These are phyloP conservation scores for Mystacides longicornis DNA, from an alignment of 2,888 invertebrate genomes.

Conservation along the genomic window DNA sequence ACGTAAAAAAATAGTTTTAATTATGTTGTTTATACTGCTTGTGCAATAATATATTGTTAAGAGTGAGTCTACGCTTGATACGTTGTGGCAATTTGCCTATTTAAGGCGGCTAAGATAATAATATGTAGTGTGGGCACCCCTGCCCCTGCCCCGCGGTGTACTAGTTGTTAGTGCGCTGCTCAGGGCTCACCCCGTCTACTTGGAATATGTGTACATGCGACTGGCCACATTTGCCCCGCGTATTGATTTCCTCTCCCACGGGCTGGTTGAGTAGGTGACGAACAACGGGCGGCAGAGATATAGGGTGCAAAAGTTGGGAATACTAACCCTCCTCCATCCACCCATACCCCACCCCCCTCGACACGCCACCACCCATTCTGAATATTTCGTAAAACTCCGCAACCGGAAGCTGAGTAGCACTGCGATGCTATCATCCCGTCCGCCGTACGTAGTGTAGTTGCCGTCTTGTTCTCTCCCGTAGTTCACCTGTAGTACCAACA, in stretches of 20 bases:
- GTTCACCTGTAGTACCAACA: slow-evolving; percentile 6
- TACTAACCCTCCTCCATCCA: slow-evolving; percentile 6
- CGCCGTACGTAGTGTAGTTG: too few relatives aligned
- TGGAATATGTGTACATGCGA: slow-evolving; percentile 25
- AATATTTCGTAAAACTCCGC: slow-evolving; percentile 16
- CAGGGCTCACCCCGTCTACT: slow-evolving; percentile 14
- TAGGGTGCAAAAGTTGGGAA: slow-evolving; percentile 5
- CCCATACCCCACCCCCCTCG: slow-evolving; percentile 6
- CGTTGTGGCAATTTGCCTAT: too few relatives aligned
- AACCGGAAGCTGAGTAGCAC: slow-evolving; percentile 14
- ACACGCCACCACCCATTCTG: slow-evolving; percentile 11
- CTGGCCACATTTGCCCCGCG: slow-evolving; percentile 26
- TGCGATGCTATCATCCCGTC: slow-evolving; percentile 18
- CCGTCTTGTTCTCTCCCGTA: slow-evolving; percentile 11
- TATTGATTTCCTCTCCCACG: slow-evolving; percentile 26
- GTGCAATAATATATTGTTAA: too few relatives aligned
- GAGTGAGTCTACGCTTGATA: too few relatives aligned
- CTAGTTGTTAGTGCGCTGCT: not conserved
- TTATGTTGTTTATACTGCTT: too few relatives aligned
- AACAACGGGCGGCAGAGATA: slow-evolving; percentile 11
- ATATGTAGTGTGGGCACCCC: too few relatives aligned
- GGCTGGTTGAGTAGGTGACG: slow-evolving; percentile 15
- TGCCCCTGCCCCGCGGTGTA: too few relatives aligned
- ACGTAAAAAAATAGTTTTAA: too few relatives aligned
- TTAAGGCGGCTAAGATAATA: too few relatives aligned